Base-by-base conservation (phyloP, 2,888 invertebrate species). In the Cheilosia variabilis region DNA sequence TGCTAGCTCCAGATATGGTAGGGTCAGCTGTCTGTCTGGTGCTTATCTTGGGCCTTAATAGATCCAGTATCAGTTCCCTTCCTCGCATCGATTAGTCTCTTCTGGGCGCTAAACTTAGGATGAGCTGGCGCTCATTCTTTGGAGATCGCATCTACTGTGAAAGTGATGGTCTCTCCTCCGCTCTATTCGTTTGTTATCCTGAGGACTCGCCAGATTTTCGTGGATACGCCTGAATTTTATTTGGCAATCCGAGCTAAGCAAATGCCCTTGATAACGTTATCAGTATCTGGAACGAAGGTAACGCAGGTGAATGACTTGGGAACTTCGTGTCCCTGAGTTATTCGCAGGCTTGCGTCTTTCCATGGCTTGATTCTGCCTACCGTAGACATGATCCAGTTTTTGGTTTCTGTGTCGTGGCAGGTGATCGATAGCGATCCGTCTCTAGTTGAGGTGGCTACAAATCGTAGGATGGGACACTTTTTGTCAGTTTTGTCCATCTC, bases 351-450 rank as follows among this genome's bases (percentile, higher is more conserved):
- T 52, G 52, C 22, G 22, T 53, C 24, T 53, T 27, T 24, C 53
- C 53, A 53, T 53, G 27, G 27, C 53, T 53, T 27, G 27, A 27
- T 27, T 27, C 27, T 53, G 2, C 27, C 27, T 24, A 24, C 24
- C 24, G 24, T 24, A 2, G 27, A 53, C 53, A 24, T 53, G 53
- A 27, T 15, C 53, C 24, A 53, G 6, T 45, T 27, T 62, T 62
- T 62, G 45, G 62, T 45, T 24, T 27, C 62, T 62, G 45, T 62
- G 19, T 62, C 62, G n/a, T 47, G 45, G 24, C 62, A 62, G 27
- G 27, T 27, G 27, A 27, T 27, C 27, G 27, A 27, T 5, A 27
- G 5, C 27, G 5, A 27, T 27, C 27, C 45, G 17, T 63, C 47
- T 31, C 31, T 50, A 13, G 50, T 4, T 27, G 47, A 47, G 27